Evolutionary conservation across 2,888 invertebrate species (phyloP).

Genomic region (Tortrix viridana): DNA sequence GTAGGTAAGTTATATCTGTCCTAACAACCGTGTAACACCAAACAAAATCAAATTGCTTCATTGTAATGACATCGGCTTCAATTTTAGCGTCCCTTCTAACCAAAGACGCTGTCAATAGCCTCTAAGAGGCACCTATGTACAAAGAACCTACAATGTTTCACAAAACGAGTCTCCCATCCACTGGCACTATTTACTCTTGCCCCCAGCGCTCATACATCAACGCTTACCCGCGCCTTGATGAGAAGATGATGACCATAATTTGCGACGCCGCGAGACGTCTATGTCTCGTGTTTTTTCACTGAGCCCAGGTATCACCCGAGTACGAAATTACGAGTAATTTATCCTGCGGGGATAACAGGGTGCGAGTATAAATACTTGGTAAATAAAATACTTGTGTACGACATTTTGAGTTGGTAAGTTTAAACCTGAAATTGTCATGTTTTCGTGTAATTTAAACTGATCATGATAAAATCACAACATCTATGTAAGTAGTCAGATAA

Average conservation of each 20-base stretch:
- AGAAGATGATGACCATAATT: conserved; percentile 84
- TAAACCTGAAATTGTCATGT: not conserved
- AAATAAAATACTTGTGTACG: conserved; percentile 29
- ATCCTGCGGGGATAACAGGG: conserved; percentile 69
- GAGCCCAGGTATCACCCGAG: conserved; percentile 81
- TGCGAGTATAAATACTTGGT: conserved; percentile 44
- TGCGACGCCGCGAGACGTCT: conserved; percentile 84
- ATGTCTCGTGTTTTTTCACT: conserved; percentile 83
- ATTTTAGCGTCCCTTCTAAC: too few species aligned
- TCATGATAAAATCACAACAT: too few species aligned
- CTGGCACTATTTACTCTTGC: conserved; percentile 44
- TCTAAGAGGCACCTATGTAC: conserved; percentile 14
- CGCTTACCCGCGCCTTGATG: conserved; percentile 81
- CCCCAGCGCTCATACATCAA: conserved; percentile 77
- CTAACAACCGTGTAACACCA: too few species aligned
- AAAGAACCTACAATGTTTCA: not conserved
- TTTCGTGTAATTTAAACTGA: too few species aligned
- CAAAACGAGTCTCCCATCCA: conserved; percentile 14
- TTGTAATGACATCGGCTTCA: too few species aligned
- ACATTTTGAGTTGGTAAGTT: too few species aligned
- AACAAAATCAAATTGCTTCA: too few species aligned
- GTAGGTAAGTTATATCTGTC: too few species aligned
- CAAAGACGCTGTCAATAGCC: not conserved
- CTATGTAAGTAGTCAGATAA: not conserved
- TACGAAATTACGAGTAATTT: conserved; percentile 83